These are phyloP conservation scores for Emberiza fucata DNA, from an alignment of 2,113 vertebrate species.

Conservation along the genomic window DNA sequence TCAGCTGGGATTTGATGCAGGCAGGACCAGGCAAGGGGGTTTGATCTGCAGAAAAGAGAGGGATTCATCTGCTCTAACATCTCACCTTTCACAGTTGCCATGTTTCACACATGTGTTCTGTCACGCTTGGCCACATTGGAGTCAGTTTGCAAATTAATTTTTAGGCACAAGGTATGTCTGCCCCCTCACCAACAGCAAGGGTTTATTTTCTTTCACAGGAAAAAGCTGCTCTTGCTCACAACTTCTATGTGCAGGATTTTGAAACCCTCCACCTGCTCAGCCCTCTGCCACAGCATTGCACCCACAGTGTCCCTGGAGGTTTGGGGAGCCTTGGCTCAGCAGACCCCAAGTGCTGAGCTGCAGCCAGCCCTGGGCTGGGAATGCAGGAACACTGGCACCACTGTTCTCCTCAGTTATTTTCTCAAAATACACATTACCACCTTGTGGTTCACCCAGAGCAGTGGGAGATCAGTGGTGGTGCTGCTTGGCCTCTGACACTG, in stretches of 20 bases:
- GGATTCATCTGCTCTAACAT: not conserved
- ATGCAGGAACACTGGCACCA: not conserved
- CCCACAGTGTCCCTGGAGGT: accelerated
- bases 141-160: not conserved
- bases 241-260: not conserved
- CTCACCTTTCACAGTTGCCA: not conserved
- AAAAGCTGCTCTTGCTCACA: not conserved
- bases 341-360: not conserved
- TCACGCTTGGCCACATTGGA: not conserved
- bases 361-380: not conserved
- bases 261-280: not conserved
- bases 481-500: not conserved
- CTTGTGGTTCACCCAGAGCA: not conserved
- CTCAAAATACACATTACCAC: not conserved
- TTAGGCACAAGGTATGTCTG: not conserved
- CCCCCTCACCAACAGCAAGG: not conserved
- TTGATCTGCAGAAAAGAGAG: not conserved
- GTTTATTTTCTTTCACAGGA: not conserved
- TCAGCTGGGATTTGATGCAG: not conserved
- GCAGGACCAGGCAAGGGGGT: not conserved
- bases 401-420: not conserved
- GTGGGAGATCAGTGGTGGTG: accelerated
- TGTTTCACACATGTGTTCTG: not conserved
- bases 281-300: not conserved
- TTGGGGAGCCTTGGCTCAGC: not conserved